Evolutionary conservation across 2,113 vertebrate genomes (phyloP), one percentile per base, ranked within the genome.

Genomic region (Octodon degus): DNA sequence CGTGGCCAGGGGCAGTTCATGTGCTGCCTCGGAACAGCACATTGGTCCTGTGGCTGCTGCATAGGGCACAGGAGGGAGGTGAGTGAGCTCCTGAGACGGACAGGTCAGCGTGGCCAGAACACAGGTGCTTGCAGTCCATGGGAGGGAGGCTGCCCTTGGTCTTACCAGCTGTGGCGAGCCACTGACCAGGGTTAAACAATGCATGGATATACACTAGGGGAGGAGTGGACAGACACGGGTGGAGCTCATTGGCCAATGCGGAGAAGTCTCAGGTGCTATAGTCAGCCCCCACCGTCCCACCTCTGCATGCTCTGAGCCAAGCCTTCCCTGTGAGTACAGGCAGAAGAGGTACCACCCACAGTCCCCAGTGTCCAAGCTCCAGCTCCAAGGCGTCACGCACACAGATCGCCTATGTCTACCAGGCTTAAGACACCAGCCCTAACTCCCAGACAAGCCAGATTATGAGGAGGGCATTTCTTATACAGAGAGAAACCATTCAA

Each of bases 391-490:
- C n/a, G 7, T 60, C 47, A 1, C 1, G 12, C 25, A 8, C 0
- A 16, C 7, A 11, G 2, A 63, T 8, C 8, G 1, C 70, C 22
- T 91, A 22, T 79, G 2, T 12, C 43, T 40, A 8, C 53, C 10
- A 43, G 58, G 30, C 53, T 79, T 25, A 37, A 37, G 58, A 65
- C 65, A 30, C 63, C 53, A 40, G 53, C 34, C 22, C 30, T 86
- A 30, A 20, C 24, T 93, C 67, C 60, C 68, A 72, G n/a, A 60
- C 27, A 47, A 81, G 60, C 50, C 30, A 22, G n/a, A 30, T 40
- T 50, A n/a, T 24, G 12, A 90, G 83, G 65, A 80, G 72, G n/a
- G 34, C 53, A 43, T 91, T 96, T 93, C 90, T 81, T 50, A 32
- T 27, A 65, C 27, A 65, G 63, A 79, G 11, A 43, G 17, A 77